Percentiles rank a stretch among this genome's conserved stretches.
These are phyloP conservation scores for Falco novaeseelandiae DNA, from an alignment of 2,797 vertebrate genomes.

Conservation along the genomic window DNA sequence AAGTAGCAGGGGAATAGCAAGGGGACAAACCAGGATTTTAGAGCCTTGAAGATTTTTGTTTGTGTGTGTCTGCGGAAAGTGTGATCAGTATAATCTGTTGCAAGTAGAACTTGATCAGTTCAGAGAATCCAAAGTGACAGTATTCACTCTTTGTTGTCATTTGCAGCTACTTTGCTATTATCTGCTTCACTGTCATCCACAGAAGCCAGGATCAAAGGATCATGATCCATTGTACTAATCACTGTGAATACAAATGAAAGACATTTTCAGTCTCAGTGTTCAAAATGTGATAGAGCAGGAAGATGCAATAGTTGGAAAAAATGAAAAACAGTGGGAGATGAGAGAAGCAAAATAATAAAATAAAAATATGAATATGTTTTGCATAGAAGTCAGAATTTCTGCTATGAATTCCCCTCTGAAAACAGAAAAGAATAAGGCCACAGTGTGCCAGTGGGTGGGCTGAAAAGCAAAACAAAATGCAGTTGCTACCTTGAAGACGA, in stretches of 20 bases:
- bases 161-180: background rate
- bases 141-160: background rate
- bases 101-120: background rate
- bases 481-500: background rate
- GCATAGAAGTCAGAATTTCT: background rate
- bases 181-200: background rate
- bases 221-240: background rate
- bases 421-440: background rate
- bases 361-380: background rate
- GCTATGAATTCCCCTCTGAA: background rate
- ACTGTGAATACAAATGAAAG: background rate
- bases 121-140: background rate
- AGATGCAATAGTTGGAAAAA: background rate
- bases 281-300: background rate
- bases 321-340: background rate
- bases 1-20: background rate
- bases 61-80: background rate
- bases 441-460: accelerated
- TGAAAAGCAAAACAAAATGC: background rate
- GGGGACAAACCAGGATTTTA: background rate
- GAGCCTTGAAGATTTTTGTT: background rate
- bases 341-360: background rate
- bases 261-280: background rate
- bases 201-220: background rate
- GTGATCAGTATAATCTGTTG: background rate